phyloP scores from a whole-genome alignment of 2,888 invertebrate genomes.

The Agrenia bidenticulata region DNA sequence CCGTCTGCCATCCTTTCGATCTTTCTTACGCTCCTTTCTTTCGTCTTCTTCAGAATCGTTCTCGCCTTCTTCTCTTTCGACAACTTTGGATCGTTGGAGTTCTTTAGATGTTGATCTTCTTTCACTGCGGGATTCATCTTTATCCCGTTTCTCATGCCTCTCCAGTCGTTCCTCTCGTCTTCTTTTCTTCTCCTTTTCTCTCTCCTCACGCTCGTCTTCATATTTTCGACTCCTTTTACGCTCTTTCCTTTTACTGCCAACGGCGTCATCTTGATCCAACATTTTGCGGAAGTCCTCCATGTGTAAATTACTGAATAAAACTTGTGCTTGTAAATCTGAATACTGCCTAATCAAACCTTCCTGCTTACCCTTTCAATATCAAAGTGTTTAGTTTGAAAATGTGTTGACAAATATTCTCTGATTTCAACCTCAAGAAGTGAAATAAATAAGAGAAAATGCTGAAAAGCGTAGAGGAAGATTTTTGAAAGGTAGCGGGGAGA shows the following conservation, averaged over 20 bases:
- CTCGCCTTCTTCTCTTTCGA: conserved; percentile 1
- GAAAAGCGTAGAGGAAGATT: too few species aligned
- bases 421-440: too few species aligned
- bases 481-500: too few species aligned
- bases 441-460: too few species aligned
- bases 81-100: background rate
- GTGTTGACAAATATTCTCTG: too few species aligned
- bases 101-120: background rate
- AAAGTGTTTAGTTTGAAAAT: too few species aligned
- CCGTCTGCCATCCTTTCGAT: conserved; percentile 39
- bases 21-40: conserved; percentile 24
- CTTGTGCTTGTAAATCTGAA: too few species aligned
- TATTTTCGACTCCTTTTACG: conserved; percentile 37
- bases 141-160: background rate
- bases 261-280: conserved; percentile 1
- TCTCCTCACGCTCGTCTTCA: conserved; percentile 39
- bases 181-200: conserved; percentile 37
- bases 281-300: too few species aligned
- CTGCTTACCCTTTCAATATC: too few species aligned
- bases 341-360: too few species aligned
- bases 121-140: background rate
- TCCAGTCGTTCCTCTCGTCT: conserved; percentile 24
- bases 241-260: conserved; percentile 16
- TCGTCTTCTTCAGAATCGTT: background rate
- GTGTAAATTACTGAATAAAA: too few species aligned